Evolutionary conservation across 2,888 invertebrate genomes (phyloP).

Genomic region (Drosophila nr. perissopoda): DNA sequence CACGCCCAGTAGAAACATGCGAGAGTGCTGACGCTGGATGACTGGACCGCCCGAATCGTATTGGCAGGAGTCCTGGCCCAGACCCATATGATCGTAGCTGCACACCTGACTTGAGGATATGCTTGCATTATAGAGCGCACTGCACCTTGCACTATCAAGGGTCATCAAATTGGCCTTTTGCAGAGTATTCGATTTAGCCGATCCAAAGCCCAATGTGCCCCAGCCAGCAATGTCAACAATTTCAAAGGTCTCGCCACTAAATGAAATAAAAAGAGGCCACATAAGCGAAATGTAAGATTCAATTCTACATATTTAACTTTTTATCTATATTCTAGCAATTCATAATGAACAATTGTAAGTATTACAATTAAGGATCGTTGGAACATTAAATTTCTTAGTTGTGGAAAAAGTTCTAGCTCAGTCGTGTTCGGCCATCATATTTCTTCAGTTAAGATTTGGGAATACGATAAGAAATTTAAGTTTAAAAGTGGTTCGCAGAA

Average conservation of each 20-base stretch:
- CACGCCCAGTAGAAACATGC: conserved; percentile 85
- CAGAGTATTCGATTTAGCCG: conserved; percentile 85
- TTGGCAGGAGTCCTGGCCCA: conserved; percentile 85
- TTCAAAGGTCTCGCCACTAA: conserved; percentile 46
- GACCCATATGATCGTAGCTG: conserved; percentile 72
- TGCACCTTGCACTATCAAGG: conserved; percentile 67
- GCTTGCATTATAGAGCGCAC: conserved; percentile 53
- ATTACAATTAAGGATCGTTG: background rate
- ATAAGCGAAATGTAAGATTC: background rate
- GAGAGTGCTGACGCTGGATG: conserved; percentile 82
- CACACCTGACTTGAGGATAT: conserved; percentile 62
- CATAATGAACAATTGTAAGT: background rate
- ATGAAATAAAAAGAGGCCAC: background rate
- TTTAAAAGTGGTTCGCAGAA: background rate
- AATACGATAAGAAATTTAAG: background rate
- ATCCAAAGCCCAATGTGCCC: conserved; percentile 86
- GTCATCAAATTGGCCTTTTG: conserved; percentile 85
- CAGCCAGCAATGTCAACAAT: conserved; percentile 84
- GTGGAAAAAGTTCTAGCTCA: background rate
- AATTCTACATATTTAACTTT: background rate
- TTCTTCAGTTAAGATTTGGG: background rate
- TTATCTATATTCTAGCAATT: background rate
- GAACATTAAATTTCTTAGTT: background rate
- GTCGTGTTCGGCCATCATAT: background rate
- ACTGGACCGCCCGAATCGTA: conserved; percentile 87